Conservation (phyloP, 1,140 invertebrate genomes). For the Varroa destructor region DNA sequence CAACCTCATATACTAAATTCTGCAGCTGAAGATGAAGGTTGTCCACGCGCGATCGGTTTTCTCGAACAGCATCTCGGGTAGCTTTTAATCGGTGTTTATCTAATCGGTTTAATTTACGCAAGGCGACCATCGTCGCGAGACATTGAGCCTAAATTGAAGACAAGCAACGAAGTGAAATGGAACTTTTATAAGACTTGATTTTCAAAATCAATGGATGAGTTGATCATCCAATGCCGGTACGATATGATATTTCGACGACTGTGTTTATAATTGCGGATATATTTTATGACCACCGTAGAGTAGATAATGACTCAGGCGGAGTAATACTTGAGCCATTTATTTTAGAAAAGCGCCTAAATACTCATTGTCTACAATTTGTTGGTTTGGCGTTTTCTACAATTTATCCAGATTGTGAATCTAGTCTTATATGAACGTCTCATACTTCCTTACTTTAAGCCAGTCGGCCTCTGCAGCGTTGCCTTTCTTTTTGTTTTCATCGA, state of each 20-base stretch:
- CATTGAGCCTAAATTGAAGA: not conserved
- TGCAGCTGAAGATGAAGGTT: slow-evolving; percentile 75
- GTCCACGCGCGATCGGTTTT: slow-evolving; percentile 49
- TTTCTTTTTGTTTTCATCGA: not conserved
- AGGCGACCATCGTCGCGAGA: slow-evolving; percentile 30
- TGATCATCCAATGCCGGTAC: not conserved
- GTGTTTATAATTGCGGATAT: not conserved
- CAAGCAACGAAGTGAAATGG: not conserved
- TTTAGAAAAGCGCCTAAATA: too few relatives aligned
- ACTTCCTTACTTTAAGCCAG: not conserved
- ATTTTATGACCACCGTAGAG: too few relatives aligned
- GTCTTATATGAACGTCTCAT: not conserved
- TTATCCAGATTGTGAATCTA: not conserved
- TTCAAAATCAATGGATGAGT: not conserved
- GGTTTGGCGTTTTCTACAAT: too few relatives aligned
- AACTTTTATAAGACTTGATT: not conserved
- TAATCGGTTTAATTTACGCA: slow-evolving; percentile 78
- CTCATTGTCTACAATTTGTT: too few relatives aligned
- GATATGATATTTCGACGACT: not conserved
- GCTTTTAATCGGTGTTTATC: slow-evolving; percentile 71
- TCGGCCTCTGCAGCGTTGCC: slow-evolving; percentile 8
- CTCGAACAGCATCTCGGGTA: slow-evolving; percentile 55
- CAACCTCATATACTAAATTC: slow-evolving; percentile 85
- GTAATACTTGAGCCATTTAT: too few relatives aligned
- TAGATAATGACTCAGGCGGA: too few relatives aligned